Percentiles rank a stretch among this genome's conserved stretches.
Conservation (phyloP, 2,888 invertebrate genomes). For the Acleris literana region DNA sequence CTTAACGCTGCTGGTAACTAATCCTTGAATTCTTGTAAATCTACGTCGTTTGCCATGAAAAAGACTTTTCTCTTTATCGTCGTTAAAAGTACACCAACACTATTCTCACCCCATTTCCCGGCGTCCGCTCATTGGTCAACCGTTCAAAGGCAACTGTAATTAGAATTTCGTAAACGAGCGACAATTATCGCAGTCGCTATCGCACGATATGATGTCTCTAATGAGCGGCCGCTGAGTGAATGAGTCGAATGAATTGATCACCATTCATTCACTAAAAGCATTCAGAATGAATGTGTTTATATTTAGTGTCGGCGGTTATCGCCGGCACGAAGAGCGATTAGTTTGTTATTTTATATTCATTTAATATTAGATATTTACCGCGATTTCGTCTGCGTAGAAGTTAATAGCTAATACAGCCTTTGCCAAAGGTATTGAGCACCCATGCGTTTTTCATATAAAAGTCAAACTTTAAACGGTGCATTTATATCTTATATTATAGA, state of each 20-base stretch:
- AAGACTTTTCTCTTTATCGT: too few species aligned
- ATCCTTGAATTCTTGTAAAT: too few species aligned
- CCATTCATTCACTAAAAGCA: constrained; percentile 33
- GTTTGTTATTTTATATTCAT: constrained; percentile 6
- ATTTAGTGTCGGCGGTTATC: constrained; percentile 17
- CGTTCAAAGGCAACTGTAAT: not conserved
- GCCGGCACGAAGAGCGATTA: constrained; percentile 15
- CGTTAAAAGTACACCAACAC: too few species aligned
- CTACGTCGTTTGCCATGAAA: too few species aligned
- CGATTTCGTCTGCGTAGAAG: too few species aligned
- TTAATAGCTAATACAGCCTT: too few species aligned
- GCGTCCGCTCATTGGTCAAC: not conserved
- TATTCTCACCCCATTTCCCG: too few species aligned
- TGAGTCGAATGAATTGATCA: constrained; percentile 27
- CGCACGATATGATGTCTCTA: constrained; percentile 17
- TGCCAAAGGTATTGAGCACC: too few species aligned
- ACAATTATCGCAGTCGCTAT: constrained; percentile 26
- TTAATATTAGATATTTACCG: not conserved
- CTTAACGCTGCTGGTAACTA: too few species aligned
- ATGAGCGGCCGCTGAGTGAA: constrained; percentile 22
- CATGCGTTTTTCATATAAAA: too few species aligned
- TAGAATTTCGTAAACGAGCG: constrained; percentile 23
- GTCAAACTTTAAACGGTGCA: too few species aligned
- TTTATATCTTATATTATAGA: too few species aligned
- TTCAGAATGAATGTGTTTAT: constrained; percentile 19